Evolutionary conservation across 2,888 invertebrate genomes (phyloP).

Genomic region (Folsomia candida): DNA sequence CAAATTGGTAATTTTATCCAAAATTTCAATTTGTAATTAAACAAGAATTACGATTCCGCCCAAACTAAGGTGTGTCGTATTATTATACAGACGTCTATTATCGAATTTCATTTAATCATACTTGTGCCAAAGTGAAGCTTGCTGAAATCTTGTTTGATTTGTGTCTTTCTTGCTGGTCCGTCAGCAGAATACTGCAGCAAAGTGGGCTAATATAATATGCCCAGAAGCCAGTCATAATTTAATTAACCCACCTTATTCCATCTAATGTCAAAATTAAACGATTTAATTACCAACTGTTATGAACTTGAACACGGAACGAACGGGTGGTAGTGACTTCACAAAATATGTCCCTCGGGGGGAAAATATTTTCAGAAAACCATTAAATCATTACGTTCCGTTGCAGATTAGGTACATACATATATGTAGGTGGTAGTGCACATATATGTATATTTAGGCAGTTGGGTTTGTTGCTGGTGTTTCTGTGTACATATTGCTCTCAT

Average conservation of each 20-base stretch:
- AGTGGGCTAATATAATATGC: not conserved
- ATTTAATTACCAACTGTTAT: slow-evolving; percentile 4
- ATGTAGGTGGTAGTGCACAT: too few relatives aligned
- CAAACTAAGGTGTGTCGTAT: not conserved
- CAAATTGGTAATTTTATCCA: not conserved
- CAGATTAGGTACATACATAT: too few relatives aligned
- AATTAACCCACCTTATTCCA: not conserved
- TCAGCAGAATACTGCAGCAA: not conserved
- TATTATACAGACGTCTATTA: too few relatives aligned
- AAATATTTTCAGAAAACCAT: not conserved
- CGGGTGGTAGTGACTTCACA: not conserved
- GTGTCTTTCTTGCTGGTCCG: not conserved
- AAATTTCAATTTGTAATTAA: not conserved
- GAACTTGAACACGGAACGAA: not conserved
- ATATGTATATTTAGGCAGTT: too few relatives aligned
- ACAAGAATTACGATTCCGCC: not conserved
- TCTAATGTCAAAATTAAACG: not conserved
- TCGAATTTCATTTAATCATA: not conserved
- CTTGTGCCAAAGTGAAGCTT: not conserved
- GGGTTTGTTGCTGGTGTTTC: too few relatives aligned
- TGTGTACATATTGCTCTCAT: too few relatives aligned
- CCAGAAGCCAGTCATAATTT: slow-evolving; percentile 1
- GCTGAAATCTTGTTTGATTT: not conserved
- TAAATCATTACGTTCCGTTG: too few relatives aligned
- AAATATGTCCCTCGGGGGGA: not conserved